Conservation (phyloP, 2,113 vertebrate species). For the Penelope pileata region DNA sequence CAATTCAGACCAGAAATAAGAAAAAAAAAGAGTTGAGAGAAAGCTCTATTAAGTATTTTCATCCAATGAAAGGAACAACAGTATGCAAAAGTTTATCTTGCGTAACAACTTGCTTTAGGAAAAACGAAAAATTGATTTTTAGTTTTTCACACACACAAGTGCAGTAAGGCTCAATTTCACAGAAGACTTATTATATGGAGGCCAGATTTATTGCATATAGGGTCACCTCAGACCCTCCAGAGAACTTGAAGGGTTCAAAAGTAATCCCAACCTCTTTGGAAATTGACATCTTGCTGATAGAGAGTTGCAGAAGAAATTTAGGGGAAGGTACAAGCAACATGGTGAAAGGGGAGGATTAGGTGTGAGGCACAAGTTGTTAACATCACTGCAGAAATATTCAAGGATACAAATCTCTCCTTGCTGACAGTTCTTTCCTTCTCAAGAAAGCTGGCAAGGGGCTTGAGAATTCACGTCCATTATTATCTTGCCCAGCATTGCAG, state of each 20-base stretch:
- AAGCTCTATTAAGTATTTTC: neutral
- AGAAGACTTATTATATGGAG: neutral
- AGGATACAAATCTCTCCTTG: neutral
- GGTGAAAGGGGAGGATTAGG: neutral
- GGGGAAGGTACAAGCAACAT: neutral
- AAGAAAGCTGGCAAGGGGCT: neutral
- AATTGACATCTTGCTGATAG: neutral
- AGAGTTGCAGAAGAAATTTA: neutral
- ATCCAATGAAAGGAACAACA: neutral
- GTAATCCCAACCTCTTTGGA: neutral
- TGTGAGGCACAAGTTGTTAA: neutral
- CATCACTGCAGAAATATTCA: neutral
- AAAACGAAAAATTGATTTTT: neutral
- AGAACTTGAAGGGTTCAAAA: neutral
- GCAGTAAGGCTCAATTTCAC: neutral
- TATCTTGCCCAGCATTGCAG: neutral
- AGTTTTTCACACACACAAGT: neutral
- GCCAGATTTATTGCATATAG: neutral
- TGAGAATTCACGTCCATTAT: neutral
- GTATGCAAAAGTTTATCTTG: neutral
- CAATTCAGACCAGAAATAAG: neutral
- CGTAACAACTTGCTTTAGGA: neutral
- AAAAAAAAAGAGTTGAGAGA: neutral
- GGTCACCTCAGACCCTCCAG: neutral
- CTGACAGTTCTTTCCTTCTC: neutral